These are phyloP conservation scores for Isichthys henryi DNA, from an alignment of 2,113 vertebrate species.

Conservation along the genomic window DNA sequence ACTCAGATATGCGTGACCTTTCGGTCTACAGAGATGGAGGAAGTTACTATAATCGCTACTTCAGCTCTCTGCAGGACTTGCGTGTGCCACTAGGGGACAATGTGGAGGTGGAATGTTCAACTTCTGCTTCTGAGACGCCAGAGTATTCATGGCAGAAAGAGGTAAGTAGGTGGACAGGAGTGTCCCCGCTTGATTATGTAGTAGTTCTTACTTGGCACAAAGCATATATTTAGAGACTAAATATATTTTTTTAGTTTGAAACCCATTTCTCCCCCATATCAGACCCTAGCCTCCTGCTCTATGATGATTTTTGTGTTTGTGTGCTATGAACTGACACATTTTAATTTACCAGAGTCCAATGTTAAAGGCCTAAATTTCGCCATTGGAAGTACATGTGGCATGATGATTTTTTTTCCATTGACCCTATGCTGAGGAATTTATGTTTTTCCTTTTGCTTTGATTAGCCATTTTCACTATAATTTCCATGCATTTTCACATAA, in stretches of 20 bases:
- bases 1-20: slow-evolving; percentile 49
- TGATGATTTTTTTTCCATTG: background rate
- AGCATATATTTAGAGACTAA: background rate
- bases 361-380: background rate
- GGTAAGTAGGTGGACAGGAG: slow-evolving; percentile 36
- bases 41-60: slow-evolving; percentile 39
- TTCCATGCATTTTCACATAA: background rate
- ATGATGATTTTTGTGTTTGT: background rate
- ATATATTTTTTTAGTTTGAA: background rate
- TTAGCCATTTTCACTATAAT: background rate
- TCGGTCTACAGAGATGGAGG: slow-evolving; percentile 31
- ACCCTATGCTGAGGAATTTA: background rate
- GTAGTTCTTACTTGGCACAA: background rate
- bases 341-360: background rate
- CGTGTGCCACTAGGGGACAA: slow-evolving; percentile 46
- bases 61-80: slow-evolving; percentile 38
- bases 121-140: slow-evolving; percentile 51
- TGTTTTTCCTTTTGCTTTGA: background rate
- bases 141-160: slow-evolving; percentile 56
- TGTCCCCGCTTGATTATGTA: background rate
- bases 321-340: background rate
- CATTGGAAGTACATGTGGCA: background rate
- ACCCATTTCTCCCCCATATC: background rate
- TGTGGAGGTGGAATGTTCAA: slow-evolving; percentile 54
- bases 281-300: background rate